Base-by-base conservation (phyloP, 2,888 invertebrate species). In the Hypolimnas misippus region DNA sequence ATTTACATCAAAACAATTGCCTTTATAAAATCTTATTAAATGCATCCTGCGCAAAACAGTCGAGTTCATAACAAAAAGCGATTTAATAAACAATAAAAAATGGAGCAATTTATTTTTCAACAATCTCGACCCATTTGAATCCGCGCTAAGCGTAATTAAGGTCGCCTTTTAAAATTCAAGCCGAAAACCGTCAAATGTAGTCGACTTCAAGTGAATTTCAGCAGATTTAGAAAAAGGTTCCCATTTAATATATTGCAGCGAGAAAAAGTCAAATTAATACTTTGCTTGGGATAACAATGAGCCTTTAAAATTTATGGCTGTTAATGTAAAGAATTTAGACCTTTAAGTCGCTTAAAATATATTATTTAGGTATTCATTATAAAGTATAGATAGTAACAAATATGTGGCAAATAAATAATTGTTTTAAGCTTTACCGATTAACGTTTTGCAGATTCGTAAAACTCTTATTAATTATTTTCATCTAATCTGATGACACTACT, bases 191-290 rank as follows among this genome's bases (percentile, higher is more conserved):
- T 57, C 53, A 54, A 60, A 35, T 44, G 25, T 50, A 42, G 29
- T 29, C 21, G 38, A 64, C 33, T 56, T 56, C 51, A 61, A 68
- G 62, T 62, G 65, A 85, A 82, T 83, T 84, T 77, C 74, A 78
- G 77, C 77, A 82, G 82, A 81, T 82, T 85, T 82, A 65, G 74
- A 75, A 81, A 84, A 81, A 82, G 78, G 78, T 75, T n/a, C 75
- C 76, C 76, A 74, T 75, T 79, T 80, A 82, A 85, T 85, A 79
- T 77, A 83, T 84, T 82, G 79, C 78, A 76, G 74, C 73, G 74
- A 74, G 69, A 76, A 68, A 68, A 77, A 49, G 74, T 77, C 76
- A 79, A 79, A 46, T 46, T 46, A 46, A 78, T 80, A 73, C 33
- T 21, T 14, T 31, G 78, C 78, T 82, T 77, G 78, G 70, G 29